Evolutionary conservation across 2,113 vertebrate genomes (phyloP).

Genomic region (Amblyopsis rosae): DNA sequence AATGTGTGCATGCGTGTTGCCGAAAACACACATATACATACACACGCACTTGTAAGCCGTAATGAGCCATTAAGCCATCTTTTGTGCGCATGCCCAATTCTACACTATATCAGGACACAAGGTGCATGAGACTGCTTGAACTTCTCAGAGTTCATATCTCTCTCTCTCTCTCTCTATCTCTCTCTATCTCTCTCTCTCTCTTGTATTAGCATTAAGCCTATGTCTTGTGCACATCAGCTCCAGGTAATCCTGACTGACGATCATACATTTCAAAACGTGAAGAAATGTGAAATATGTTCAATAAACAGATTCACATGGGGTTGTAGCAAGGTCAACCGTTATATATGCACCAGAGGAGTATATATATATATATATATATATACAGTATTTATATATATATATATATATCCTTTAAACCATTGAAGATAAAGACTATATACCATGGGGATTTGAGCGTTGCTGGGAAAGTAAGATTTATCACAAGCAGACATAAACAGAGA

Average conservation of each 20-base stretch:
- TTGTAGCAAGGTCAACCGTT: slow-evolving; percentile 28
- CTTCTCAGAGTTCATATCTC: not conserved
- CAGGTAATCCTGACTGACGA: not conserved
- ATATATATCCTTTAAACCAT: too few relatives aligned
- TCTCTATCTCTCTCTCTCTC: not conserved
- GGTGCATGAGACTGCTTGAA: too few relatives aligned
- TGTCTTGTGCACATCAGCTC: slow-evolving; percentile 17
- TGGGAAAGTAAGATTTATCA: too few relatives aligned
- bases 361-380: too few relatives aligned
- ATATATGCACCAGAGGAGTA: too few relatives aligned
- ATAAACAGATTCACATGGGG: slow-evolving; percentile 36
- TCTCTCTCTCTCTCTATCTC: not conserved
- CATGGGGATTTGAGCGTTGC: too few relatives aligned
- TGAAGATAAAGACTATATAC: too few relatives aligned
- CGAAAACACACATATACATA: not conserved
- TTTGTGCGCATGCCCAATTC: slow-evolving; percentile 14
- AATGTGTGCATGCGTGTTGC: too few relatives aligned
- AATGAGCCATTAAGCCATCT: slow-evolving; percentile 26
- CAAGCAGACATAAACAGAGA: too few relatives aligned
- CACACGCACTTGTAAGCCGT: slow-evolving; percentile 1
- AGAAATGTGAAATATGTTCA: slow-evolving; percentile 48
- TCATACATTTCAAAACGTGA: slow-evolving; percentile 21
- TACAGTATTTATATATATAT: too few relatives aligned
- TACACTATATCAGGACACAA: not conserved
- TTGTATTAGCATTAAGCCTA: slow-evolving; percentile 37